Percentiles rank a stretch among this genome's conserved stretches.
Conservation (phyloP, 2,797 vertebrate species). For the Hipposideros larvatus region DNA sequence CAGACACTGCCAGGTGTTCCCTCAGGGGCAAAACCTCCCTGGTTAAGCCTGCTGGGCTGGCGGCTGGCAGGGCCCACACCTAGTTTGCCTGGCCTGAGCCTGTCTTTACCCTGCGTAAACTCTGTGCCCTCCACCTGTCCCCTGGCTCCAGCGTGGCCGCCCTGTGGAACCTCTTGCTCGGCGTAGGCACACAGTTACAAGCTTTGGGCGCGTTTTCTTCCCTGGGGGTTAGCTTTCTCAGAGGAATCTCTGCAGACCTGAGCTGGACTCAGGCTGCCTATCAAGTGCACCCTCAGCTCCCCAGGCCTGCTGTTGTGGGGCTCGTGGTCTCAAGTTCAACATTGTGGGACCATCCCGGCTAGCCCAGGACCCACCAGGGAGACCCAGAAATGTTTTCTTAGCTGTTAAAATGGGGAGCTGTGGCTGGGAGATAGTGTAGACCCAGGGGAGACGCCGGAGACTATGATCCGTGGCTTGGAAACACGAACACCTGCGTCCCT, state of each 20-base stretch:
- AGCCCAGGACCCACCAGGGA: too few species aligned
- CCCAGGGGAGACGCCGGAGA: background rate
- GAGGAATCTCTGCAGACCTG: background rate
- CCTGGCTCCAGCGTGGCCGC: background rate
- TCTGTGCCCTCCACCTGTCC: accelerated
- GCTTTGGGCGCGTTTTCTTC: accelerated
- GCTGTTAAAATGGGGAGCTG: background rate
- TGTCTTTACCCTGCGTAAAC: too few species aligned
- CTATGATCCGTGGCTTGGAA: background rate
- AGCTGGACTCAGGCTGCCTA: background rate
- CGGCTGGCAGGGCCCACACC: accelerated
- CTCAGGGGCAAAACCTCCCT: background rate
- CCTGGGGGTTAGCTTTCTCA: accelerated
- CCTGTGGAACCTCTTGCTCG: background rate
- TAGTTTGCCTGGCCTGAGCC: accelerated
- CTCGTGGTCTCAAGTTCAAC: accelerated
- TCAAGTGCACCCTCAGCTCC: accelerated
- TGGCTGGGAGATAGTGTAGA: background rate
- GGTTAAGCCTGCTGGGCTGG: accelerated
- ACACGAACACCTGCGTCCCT: accelerated
- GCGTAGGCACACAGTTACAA: accelerated
- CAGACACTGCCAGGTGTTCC: background rate
- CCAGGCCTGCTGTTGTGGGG: background rate
- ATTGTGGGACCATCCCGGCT: accelerated
- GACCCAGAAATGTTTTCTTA: background rate